Conservation (phyloP, 2,113 vertebrate species). For the human (Homo sapiens) region DNA sequence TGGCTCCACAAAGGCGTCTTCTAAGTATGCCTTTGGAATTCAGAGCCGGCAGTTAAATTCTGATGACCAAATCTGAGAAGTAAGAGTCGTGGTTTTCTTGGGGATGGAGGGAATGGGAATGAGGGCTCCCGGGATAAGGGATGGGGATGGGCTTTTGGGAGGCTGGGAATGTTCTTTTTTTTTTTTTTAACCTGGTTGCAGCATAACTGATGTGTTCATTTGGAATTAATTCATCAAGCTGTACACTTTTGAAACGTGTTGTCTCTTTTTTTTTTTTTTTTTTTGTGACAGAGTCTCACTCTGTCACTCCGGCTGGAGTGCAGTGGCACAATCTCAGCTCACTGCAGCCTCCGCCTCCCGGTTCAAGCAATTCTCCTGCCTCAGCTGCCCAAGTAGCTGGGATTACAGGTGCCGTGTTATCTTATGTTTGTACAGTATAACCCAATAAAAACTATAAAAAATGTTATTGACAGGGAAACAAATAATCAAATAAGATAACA, state of each 20-base stretch:
- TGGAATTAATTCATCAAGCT: background rate
- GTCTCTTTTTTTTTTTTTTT: too few relatives aligned
- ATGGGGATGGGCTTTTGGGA: background rate
- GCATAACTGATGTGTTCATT: background rate
- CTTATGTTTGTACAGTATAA: background rate
- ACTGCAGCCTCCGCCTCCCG: too few relatives aligned
- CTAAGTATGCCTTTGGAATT: background rate
- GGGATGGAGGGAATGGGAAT: rapidly evolving
- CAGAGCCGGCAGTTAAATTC: background rate
- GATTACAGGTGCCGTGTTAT: background rate
- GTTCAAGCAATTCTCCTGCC: background rate
- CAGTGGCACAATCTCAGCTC: too few relatives aligned
- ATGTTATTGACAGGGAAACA: background rate
- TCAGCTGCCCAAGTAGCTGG: background rate
- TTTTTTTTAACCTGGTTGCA: background rate
- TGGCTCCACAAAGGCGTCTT: background rate
- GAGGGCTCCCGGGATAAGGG: background rate
- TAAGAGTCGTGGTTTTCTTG: background rate
- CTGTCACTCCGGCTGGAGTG: background rate
- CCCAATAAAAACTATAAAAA: background rate
- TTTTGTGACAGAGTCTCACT: background rate
- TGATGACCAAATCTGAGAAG: background rate
- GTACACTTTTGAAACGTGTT: background rate
- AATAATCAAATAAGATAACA: background rate
- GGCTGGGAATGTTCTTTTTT: background rate